phyloP scores from a whole-genome alignment of 1,140 invertebrate genomes.

The Platorchestia sp. region DNA sequence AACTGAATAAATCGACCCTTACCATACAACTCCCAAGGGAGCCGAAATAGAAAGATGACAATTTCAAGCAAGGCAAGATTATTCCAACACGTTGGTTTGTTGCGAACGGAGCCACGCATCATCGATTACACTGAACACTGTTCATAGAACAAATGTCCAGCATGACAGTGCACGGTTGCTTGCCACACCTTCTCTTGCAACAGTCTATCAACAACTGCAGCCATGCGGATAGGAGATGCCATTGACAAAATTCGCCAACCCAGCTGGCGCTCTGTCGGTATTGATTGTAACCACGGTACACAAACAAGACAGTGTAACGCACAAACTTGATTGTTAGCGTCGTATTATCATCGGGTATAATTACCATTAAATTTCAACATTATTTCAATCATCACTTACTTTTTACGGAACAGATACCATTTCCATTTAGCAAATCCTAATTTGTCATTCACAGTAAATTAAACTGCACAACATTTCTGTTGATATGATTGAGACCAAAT shows the following conservation, averaged over 20 bases:
- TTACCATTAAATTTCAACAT: too few relatives aligned
- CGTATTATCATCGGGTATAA: too few relatives aligned
- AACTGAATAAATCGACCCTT: background rate
- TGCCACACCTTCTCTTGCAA: background rate
- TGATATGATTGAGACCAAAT: too few relatives aligned
- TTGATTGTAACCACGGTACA: too few relatives aligned
- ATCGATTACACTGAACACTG: background rate
- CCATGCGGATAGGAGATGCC: background rate
- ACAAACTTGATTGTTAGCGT: background rate
- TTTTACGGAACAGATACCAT: too few relatives aligned
- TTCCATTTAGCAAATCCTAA: too few relatives aligned
- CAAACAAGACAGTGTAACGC: too few relatives aligned
- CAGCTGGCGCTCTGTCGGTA: background rate
- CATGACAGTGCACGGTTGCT: background rate
- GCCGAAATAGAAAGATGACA: background rate
- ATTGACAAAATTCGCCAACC: background rate
- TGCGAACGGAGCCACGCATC: background rate
- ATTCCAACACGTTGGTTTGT: background rate
- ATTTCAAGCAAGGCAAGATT: background rate
- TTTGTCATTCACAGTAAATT: too few relatives aligned
- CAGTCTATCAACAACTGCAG: background rate
- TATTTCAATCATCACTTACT: too few relatives aligned
- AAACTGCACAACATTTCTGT: too few relatives aligned
- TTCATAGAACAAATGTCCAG: background rate
- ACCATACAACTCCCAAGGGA: background rate